phyloP scores from a whole-genome alignment of 2,888 invertebrate species.

The Epirrhoe alternata region DNA sequence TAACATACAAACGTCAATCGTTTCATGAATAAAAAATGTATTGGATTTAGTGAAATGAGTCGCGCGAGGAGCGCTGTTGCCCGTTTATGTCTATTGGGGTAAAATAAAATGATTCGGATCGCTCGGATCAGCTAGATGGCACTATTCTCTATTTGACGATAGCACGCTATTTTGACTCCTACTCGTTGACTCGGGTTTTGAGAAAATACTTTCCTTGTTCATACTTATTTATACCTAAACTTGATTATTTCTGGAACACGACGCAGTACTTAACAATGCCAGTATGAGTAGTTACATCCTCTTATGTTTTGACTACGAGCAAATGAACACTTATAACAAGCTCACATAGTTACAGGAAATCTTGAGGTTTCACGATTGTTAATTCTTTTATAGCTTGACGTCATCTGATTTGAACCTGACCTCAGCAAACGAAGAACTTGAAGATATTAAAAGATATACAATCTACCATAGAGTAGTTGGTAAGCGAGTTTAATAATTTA shows the following conservation, averaged over 20 bases:
- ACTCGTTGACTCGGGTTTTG: not conserved
- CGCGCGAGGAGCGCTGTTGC: constrained; percentile 70
- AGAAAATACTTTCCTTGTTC: constrained; percentile 13
- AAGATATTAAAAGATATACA: constrained; percentile 12
- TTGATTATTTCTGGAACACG: too few relatives aligned
- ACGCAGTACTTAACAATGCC: not conserved
- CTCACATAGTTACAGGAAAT: not conserved
- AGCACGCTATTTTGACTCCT: constrained; percentile 55
- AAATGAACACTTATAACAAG: not conserved
- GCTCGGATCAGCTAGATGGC: constrained; percentile 62
- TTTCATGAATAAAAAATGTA: constrained; percentile 86
- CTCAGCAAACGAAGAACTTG: not conserved
- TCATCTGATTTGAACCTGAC: constrained; percentile 15
- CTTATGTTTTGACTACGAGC: not conserved
- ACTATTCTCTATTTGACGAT: constrained; percentile 58
- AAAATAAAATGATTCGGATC: constrained; percentile 72
- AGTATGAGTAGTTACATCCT: not conserved
- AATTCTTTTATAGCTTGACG: constrained; percentile 7
- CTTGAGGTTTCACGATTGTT: not conserved
- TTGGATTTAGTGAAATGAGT: constrained; percentile 83
- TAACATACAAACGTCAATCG: constrained; percentile 86
- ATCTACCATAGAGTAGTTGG: not conserved
- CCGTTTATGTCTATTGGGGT: constrained; percentile 69
- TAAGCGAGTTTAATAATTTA: not conserved
- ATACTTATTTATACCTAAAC: not conserved